Evolutionary conservation across 2,113 vertebrate genomes (phyloP), one percentile per base, ranked within the genome.

Genomic region (Syngnathus scovelli): DNA sequence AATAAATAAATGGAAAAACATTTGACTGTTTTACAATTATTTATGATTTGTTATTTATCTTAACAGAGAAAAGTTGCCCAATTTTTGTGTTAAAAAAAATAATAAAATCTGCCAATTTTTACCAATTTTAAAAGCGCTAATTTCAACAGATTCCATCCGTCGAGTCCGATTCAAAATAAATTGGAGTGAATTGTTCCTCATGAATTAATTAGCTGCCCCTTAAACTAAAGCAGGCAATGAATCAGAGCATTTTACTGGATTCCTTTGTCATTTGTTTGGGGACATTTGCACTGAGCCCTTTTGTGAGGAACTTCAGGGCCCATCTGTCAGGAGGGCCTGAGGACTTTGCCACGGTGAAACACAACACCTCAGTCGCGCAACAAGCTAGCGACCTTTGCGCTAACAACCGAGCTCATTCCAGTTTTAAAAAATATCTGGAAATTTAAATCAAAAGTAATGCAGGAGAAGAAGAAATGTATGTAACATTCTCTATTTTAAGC

Each of bases 301-400:
- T 68, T 58, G 61, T 65, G 49, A 19, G 55, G 52, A 67, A 77
- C 10, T 49, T 41, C 67, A 70, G 67, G 0, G 23, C 33, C 83
- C 79, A 82, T 85, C 75, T 87, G 85, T 76, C 69, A 61, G 64
- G 33, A 59, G 75, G 71, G 69, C 71, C 70, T 0, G 7, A 78
- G 71, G 79, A 72, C 70, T 72, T 61, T 69, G 61, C 46, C 7
- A 64, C 36, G 52, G 13, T 60, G 72, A 74, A 78, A 81, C 68
- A 59, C 76, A 75, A 74, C 68, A 79, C 76, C 43, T 78, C 61
- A 19, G 76, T 77, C 65, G 55, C 58, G 64, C 67, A 15, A 23
- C 27, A 49, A 38, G 52, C 60, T 60, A 15, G 5, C 43, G 43
- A 27, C 7, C 18, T 27, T 56, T 62, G 27, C 55, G 37, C 54